Evolutionary conservation across 1,140 invertebrate species (phyloP).

Genomic region (Bombus sylvicola): DNA sequence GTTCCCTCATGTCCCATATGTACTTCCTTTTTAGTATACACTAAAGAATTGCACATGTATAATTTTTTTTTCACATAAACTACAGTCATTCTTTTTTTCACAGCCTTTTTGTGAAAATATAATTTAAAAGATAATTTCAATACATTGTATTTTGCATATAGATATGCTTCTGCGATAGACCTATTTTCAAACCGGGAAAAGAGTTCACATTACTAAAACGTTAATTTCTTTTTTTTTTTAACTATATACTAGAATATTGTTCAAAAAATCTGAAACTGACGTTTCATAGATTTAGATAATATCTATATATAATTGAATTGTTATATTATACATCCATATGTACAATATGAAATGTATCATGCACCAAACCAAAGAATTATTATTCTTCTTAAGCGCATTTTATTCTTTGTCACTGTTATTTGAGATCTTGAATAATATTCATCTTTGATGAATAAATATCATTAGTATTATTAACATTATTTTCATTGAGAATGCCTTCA

Average conservation of each 20-base stretch:
- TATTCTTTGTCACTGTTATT: conserved; percentile 44
- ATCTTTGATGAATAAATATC: neutral
- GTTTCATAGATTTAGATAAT: conserved; percentile 22
- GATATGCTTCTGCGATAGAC: conserved; percentile 14
- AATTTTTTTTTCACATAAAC: conserved; percentile 45
- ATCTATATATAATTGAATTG: conserved; percentile 39
- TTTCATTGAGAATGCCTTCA: neutral
- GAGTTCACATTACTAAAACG: conserved; percentile 19
- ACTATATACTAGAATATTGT: neutral
- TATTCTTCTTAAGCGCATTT: neutral
- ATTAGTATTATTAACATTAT: neutral
- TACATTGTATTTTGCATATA: conserved; percentile 39
- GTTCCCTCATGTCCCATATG: conserved; percentile 29
- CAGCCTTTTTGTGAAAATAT: conserved; percentile 66
- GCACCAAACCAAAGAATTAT: neutral
- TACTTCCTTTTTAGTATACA: conserved; percentile 40
- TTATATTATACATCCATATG: conserved; percentile 12
- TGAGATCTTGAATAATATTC: conserved; percentile 15
- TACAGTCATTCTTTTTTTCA: conserved; percentile 55
- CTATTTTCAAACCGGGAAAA: conserved; percentile 23
- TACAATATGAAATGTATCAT: conserved; percentile 12
- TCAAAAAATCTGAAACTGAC: conserved; percentile 15
- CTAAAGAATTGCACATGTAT: conserved; percentile 63
- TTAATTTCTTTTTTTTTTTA: conserved; percentile 4
- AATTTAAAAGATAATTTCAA: conserved; percentile 45